Evolutionary conservation across 1,140 invertebrate species (phyloP).

Genomic region (Belonocnema kinseyi): DNA sequence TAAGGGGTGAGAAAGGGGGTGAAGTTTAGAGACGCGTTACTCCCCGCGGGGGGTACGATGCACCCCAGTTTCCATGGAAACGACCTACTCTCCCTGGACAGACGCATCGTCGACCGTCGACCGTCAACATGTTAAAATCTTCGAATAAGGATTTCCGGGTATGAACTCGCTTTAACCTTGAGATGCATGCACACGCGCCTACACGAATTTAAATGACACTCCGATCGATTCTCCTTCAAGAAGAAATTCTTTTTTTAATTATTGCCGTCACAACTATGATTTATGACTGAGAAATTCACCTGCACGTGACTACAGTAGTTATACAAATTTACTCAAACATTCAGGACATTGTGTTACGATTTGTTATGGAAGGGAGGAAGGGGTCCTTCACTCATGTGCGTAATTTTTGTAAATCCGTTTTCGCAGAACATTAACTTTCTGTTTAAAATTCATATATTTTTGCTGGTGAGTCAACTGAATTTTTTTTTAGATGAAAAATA

Average conservation of each 20-base stretch:
- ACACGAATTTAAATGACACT: background rate
- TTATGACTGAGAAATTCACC: too few species aligned
- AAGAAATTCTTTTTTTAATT: background rate
- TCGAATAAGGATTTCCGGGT: slow-evolving; percentile 59
- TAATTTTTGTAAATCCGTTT: too few species aligned
- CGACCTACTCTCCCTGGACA: slow-evolving; percentile 74
- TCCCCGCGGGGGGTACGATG: slow-evolving; percentile 62
- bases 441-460: too few species aligned
- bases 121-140: slow-evolving; percentile 61
- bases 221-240: background rate
- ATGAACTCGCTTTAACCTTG: slow-evolving; percentile 25
- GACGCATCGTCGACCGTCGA: slow-evolving; percentile 60
- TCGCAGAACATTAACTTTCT: too few species aligned
- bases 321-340: too few species aligned
- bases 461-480: too few species aligned
- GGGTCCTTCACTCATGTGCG: too few species aligned
- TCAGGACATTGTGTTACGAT: too few species aligned
- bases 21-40: slow-evolving; percentile 14
- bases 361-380: too few species aligned
- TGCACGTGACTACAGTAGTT: too few species aligned
- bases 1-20: background rate
- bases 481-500: too few species aligned
- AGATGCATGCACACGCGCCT: slow-evolving; percentile 9
- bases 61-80: slow-evolving; percentile 72
- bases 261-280: too few species aligned